phyloP scores from a whole-genome alignment of 2,888 invertebrate genomes.

The Fragum sueziense region DNA sequence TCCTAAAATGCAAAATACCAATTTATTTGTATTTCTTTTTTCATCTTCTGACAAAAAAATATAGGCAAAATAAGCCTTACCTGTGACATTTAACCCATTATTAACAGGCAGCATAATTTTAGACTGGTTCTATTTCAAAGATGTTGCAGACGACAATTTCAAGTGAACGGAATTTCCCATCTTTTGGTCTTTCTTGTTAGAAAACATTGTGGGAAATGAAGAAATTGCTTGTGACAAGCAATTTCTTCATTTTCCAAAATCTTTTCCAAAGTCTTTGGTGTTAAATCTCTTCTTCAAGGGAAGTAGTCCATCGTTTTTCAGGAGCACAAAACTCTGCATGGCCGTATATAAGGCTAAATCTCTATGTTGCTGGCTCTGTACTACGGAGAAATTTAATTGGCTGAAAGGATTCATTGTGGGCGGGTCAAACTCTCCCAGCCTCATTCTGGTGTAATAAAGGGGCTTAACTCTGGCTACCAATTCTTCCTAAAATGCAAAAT shows the following conservation, averaged over 20 bases:
- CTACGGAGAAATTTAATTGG: constrained; percentile 51
- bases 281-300: too few relatives aligned
- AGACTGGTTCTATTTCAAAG: too few relatives aligned
- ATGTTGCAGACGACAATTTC: too few relatives aligned
- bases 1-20: constrained; percentile 31
- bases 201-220: background rate
- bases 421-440: constrained; percentile 72
- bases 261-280: too few relatives aligned
- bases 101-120: too few relatives aligned
- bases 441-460: constrained; percentile 68
- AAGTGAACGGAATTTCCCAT: too few relatives aligned
- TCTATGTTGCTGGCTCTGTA: constrained; percentile 63
- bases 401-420: constrained; percentile 59
- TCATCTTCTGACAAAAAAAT: too few relatives aligned
- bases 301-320: constrained; percentile 69
- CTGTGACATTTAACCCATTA: too few relatives aligned
- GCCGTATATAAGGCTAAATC: constrained; percentile 66
- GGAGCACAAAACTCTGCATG: constrained; percentile 70
- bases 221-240: background rate
- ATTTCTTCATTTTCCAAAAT: too few relatives aligned
- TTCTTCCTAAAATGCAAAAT: constrained; percentile 47
- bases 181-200: too few relatives aligned
- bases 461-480: constrained; percentile 61
- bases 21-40: background rate
- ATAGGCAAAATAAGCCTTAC: too few relatives aligned